Base-by-base conservation (phyloP, 1,140 invertebrate genomes). In the Antheraea pernyi region DNA sequence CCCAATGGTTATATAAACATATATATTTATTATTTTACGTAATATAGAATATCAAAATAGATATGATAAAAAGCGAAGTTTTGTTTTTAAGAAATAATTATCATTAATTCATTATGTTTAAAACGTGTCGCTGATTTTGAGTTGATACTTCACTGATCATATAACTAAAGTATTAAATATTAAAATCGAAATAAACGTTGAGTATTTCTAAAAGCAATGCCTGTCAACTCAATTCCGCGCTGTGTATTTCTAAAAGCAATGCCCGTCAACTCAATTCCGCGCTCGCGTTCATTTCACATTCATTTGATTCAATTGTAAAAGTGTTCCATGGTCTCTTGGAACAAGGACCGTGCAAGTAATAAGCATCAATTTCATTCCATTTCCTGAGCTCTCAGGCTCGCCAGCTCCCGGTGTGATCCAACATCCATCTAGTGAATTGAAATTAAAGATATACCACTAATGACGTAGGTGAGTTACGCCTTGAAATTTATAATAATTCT, bases 301-400 rank as follows among this genome's bases (percentile, higher is more conserved):
- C 46, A 53, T 53, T 53, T 53, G 5, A 53, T 53, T 53, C 46
- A 53, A 53, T 53, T 53, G 46, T 53, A 42, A 42, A 39, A 65
- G 18, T 53, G 46, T 39, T 66, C 60, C 70, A 72, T 74, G 73
- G 73, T 75, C 69, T 79, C 78, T 63, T 70, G 73, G 71, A 53
- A 53, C 46, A 53, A n/a, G 6, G 46, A 16, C 46, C 46, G 46
- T 16, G 46, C 13, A 53, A 73, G 76, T 81, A 85, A 91, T 85
- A 72, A 76, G 83, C 81, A 79, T 88, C 87, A 91, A 91, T 89
- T 88, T 86, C 83, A 83, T 82, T 79, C 79, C 86, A 89, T 87
- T 86, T 91, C 89, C 89, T 91, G 85, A 83, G 83, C 77, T 69
- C 74, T 69, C 77, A 53, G 46, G 46, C 46, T 30, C 22, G 4